Evolutionary conservation across 2,113 vertebrate species (phyloP), one percentile per base, ranked within the genome.

Genomic region (Oncorhynchus tshawytscha): DNA sequence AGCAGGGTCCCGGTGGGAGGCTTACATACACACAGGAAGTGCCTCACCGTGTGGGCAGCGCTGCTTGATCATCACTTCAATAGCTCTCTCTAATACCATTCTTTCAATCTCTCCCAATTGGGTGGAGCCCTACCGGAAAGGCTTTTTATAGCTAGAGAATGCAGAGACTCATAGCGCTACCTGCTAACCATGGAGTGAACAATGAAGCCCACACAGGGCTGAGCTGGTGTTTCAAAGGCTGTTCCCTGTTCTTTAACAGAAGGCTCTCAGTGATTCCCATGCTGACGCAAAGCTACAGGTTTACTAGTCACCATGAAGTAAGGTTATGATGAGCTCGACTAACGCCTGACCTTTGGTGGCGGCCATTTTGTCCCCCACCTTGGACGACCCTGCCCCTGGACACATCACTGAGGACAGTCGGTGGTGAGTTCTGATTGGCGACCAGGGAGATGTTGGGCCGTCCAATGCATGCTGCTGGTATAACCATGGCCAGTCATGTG

Each of bases 21-120:
- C 76, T 81, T 86, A 84, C 39, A 24, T 80, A 88, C 87, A 85
- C 76, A 82, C 78, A 83, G 82, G 83, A 86, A 85, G 81, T 45
- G 25, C 24, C 27, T 67, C 18, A 25, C 60, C 62, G 78, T 48
- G 81, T 81, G 62, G 84, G 79, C 77, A 65, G 70, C 39, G 78
- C 16, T 39, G 67, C 22, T 59, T 71, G 39, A 45, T 82, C 65
- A 82, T 86, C 73, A 34, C 65, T 73, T 85, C 54, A 82, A 78
- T 24, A 39, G 72, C 67, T 45, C 79, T 54, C 69, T 22, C 51
- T 24, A 34, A 64, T 45, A 9, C 8, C 39, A 45, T 9, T 45
- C 2, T 45, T 31, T 68, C 57, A 49, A 11, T 66, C 45, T 74
- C 57, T 73, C 12, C 29, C 65, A 18, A 3, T 18, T 29, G 65